Evolutionary conservation across 2,797 vertebrate species (phyloP).

Genomic region (Eutrigla gurnardus): DNA sequence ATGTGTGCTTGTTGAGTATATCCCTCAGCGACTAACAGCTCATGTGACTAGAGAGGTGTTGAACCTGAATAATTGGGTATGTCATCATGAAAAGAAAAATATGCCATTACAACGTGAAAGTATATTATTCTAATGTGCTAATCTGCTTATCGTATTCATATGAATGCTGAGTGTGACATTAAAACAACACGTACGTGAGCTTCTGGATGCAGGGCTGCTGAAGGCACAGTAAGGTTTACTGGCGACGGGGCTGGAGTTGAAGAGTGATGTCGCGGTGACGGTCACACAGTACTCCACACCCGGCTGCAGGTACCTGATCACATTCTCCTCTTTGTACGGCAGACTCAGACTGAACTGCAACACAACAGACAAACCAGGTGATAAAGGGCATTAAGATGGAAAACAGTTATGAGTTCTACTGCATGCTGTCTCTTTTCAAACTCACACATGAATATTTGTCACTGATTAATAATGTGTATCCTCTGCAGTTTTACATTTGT

Average conservation of each 20-base stretch:
- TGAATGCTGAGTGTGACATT: neutral
- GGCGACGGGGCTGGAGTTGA: slow-evolving; percentile 13
- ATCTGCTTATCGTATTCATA: neutral
- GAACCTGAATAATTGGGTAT: neutral
- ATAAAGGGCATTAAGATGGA: neutral
- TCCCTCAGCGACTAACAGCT: too few species aligned
- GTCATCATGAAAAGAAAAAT: neutral
- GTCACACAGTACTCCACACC: slow-evolving; percentile 78
- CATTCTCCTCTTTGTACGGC: slow-evolving; percentile 38
- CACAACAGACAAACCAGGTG: slow-evolving; percentile 18
- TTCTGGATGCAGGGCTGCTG: slow-evolving; percentile 61
- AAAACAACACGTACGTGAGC: slow-evolving; percentile 33
- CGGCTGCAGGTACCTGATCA: slow-evolving; percentile 71
- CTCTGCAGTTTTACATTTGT: neutral
- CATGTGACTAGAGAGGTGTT: neutral
- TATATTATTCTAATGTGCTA: too few species aligned
- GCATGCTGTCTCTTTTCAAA: neutral
- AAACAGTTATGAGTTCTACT: neutral
- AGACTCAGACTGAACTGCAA: slow-evolving; percentile 66
- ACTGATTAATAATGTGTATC: neutral
- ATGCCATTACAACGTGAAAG: too few species aligned
- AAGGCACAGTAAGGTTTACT: slow-evolving; percentile 65
- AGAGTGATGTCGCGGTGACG: slow-evolving; percentile 3
- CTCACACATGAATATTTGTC: neutral
- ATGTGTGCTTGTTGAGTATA: too few species aligned